A percentile compares a stretch with the other conserved stretches of the same genome.
These are phyloP conservation scores for Bucorvus abyssinicus DNA, from an alignment of 2,797 vertebrate species.

Conservation along the genomic window DNA sequence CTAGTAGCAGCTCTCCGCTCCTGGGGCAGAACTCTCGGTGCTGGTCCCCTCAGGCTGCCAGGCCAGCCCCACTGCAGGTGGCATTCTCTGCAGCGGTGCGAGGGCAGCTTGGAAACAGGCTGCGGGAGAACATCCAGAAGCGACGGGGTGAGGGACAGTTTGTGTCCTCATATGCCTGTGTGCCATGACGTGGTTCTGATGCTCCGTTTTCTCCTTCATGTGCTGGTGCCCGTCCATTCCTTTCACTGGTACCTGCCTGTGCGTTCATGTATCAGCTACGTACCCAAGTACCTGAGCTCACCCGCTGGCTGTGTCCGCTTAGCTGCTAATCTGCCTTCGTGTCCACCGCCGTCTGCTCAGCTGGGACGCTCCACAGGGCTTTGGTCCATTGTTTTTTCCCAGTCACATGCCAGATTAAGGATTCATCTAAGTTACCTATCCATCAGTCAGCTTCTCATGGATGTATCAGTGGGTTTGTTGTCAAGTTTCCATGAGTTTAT, in stretches of 20 bases:
- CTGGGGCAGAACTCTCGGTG: accelerated
- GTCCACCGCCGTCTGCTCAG: conserved; percentile 17
- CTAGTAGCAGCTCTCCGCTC: not conserved
- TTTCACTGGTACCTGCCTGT: not conserved
- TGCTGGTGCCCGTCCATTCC: not conserved
- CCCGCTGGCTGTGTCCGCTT: not conserved
- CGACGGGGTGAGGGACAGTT: not conserved
- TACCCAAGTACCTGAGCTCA: not conserved
- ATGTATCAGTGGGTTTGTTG: conserved; percentile 60
- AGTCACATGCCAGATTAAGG: conserved; percentile 48
- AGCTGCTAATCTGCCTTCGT: not conserved
- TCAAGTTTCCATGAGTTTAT: conserved; percentile 65
- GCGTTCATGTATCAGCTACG: not conserved
- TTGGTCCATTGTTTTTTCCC: conserved; percentile 43
- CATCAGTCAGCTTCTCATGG: conserved; percentile 39
- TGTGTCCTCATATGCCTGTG: not conserved
- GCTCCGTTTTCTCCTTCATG: not conserved
- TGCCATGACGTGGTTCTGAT: not conserved
- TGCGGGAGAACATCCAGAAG: not conserved
- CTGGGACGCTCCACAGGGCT: conserved; percentile 2
- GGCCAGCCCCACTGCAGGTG: not conserved
- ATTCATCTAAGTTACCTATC: conserved; percentile 49
- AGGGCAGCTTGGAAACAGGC: not conserved
- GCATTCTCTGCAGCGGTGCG: not conserved
- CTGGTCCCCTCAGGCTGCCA: not conserved